phyloP scores from a whole-genome alignment of 2,113 vertebrate species.

The Hipposideros armiger region DNA sequence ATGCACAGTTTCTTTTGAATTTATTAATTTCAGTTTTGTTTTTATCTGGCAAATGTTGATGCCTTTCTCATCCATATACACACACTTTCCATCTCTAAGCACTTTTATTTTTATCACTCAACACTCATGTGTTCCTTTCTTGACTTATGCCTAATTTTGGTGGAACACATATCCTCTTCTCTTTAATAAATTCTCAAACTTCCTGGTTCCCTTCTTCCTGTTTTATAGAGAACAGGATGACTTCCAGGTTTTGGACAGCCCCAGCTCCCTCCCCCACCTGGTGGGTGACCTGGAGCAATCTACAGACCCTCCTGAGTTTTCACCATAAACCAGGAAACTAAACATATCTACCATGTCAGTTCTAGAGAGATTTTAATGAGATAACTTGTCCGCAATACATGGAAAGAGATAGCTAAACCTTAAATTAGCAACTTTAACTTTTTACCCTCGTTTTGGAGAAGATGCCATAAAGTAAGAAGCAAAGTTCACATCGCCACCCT shows the following conservation, averaged over 20 bases:
- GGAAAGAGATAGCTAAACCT: background rate
- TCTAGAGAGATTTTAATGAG: background rate
- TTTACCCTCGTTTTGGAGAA: background rate
- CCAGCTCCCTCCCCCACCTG: background rate
- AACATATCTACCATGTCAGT: background rate
- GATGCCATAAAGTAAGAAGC: background rate
- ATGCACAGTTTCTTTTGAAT: background rate
- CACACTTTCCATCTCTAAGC: background rate
- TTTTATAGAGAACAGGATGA: background rate
- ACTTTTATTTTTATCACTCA: background rate
- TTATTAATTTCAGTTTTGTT: background rate
- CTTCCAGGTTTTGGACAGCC: background rate
- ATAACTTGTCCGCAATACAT: background rate
- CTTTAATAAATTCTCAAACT: background rate
- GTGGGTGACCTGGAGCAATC: background rate
- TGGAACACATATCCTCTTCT: background rate
- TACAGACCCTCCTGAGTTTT: background rate
- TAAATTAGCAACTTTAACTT: background rate
- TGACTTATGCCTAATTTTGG: background rate
- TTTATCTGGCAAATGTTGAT: background rate
- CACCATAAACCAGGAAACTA: background rate
- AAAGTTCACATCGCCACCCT: background rate
- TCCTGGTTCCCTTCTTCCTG: background rate
- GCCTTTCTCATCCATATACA: background rate
- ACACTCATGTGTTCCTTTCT: background rate